Base-by-base conservation (phyloP, 2,113 vertebrate genomes). In the Nicator chloris region DNA sequence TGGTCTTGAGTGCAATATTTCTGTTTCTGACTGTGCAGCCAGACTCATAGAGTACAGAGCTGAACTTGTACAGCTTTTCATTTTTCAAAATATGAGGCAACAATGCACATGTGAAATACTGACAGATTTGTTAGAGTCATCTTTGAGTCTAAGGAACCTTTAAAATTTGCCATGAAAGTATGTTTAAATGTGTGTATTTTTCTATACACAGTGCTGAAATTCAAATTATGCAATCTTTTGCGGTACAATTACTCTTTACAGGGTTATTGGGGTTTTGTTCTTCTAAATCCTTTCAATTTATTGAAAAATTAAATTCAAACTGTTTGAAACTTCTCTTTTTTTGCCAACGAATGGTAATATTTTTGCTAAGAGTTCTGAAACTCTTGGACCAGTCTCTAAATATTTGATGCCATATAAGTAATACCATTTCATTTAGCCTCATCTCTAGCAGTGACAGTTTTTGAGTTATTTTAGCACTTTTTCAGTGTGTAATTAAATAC, bases 1-100 rank as follows among this genome's bases (percentile, higher is more conserved):
- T 90, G 35, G 54, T 85, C 86, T 89, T 56, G 72, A 87, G 92
- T 84, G 78, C 87, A 95, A 76, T 96, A 84, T 65, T 95, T 92
- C 26, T 89, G 53, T 63, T 95, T 89, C 69, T 91, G 87, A 80
- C 90, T 82, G 9, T 93, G 77, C 76, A 94, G 53, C 69, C 72
- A 87, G 68, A 84, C 57, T 91, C 61, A 23, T 42, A 77, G 61
- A 80, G 77, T 45, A 57, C 54, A 50, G 78, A 66, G 72, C 80
- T 93, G 68, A 86, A 51, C 33, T 85, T 73, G 19, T 64, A 57
- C n/a, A 60, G 56, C 23, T 86, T 87, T 80, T 83, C 71, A 19
- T 49, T 85, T 88, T 44, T 47, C 56, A 59, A 56, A 75, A 59
- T 84, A 65, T 78, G 61, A 80, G 64, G 73, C 72, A 80, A 27